These are phyloP conservation scores for Pangasius mekongensis DNA, from an alignment of 2,797 vertebrate species.

Conservation along the genomic window DNA sequence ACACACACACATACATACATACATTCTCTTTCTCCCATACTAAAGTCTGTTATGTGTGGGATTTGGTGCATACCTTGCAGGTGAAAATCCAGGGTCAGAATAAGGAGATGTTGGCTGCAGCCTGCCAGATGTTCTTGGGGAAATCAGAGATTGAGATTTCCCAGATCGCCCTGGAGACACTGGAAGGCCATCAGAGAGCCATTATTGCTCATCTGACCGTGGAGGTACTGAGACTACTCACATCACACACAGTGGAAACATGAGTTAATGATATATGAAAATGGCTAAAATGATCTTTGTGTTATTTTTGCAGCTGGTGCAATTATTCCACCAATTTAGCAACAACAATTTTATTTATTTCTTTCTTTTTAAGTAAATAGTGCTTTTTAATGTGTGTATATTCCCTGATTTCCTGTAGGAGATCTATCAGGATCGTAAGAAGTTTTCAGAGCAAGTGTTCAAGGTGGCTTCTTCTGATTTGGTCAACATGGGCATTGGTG, in stretches of 20 bases:
- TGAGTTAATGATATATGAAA: neutral
- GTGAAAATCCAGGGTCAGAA: conserved; percentile 98
- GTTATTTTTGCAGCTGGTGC: neutral
- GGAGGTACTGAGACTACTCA: conserved; percentile 75
- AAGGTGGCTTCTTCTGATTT: conserved; percentile 95
- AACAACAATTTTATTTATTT: neutral
- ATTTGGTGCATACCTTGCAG: conserved; percentile 63
- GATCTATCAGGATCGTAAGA: conserved; percentile 96
- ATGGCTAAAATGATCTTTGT: neutral
- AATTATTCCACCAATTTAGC: neutral
- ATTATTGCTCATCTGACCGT: conserved; percentile 97
- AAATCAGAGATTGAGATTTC: conserved; percentile 86
- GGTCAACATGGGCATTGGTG: conserved; percentile 96
- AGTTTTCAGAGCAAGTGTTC: conserved; percentile 96
- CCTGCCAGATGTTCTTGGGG: conserved; percentile 97
- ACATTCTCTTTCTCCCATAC: too few species aligned
- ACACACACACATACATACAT: neutral
- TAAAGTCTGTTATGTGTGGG: neutral
- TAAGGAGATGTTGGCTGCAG: conserved; percentile 93
- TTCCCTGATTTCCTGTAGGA: conserved; percentile 73
- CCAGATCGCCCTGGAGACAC: conserved; percentile 89
- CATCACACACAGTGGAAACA: neutral
- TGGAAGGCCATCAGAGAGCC: conserved; percentile 95
- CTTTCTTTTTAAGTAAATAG: neutral
- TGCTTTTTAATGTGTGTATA: neutral